Percentiles rank a stretch among this genome's conserved stretches.
These are phyloP conservation scores for Umimayanthus kanabou DNA, from an alignment of 92 coral and sea anemone genomes.

Conservation along the genomic window DNA sequence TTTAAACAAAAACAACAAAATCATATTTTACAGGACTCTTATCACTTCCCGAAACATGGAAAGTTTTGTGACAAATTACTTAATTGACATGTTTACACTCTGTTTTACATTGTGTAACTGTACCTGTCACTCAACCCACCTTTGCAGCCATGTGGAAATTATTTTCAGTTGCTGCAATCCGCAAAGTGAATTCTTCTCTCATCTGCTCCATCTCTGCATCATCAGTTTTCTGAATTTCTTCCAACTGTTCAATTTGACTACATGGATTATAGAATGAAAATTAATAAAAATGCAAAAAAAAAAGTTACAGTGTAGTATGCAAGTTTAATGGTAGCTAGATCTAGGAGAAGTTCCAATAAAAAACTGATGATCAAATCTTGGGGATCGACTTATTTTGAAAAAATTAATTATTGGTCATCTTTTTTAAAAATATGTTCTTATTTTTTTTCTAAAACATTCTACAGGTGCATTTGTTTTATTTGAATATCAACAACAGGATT, in stretches of 20 bases:
- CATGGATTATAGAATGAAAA: background rate
- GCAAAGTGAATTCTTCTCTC: slow-evolving; percentile 80
- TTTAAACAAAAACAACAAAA: too few species aligned
- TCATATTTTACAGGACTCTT: too few species aligned
- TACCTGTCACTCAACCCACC: slow-evolving; percentile 45
- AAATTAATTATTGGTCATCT: too few species aligned
- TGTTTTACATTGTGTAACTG: background rate
- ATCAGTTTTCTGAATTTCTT: slow-evolving; percentile 69
- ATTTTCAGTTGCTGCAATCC: slow-evolving; percentile 84
- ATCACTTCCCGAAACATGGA: too few species aligned
- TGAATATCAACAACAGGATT: too few species aligned
- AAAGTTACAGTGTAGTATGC: background rate
- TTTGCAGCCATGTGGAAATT: slow-evolving; percentile 79
- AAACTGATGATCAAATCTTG: background rate
- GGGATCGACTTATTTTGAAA: background rate
- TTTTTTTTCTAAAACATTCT: too few species aligned
- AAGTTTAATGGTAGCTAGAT: too few species aligned
- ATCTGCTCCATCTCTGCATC: slow-evolving; percentile 89
- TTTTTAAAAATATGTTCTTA: too few species aligned
- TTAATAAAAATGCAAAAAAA: background rate
- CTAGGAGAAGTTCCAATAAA: background rate
- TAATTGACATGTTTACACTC: background rate
- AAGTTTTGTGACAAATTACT: too few species aligned
- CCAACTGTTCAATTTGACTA: slow-evolving; percentile 90
- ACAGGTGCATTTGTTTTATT: too few species aligned